Percentiles rank a stretch among this genome's conserved stretches.
These are phyloP conservation scores for Meiosimyza platycephala DNA, from an alignment of 2,888 invertebrate genomes.

Conservation along the genomic window DNA sequence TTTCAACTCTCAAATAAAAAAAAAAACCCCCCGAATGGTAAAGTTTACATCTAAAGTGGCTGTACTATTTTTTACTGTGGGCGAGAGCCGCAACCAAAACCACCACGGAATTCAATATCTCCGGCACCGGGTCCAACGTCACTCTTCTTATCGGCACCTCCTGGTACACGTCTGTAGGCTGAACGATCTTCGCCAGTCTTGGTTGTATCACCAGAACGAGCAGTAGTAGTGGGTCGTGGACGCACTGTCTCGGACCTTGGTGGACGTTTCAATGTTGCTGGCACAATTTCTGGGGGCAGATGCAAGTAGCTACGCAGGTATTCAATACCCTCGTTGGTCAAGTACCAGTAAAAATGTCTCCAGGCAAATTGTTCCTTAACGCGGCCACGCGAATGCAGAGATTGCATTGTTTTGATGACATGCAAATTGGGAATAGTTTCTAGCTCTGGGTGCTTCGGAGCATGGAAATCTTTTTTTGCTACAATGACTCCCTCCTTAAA, in stretches of 20 bases:
- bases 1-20: slow-evolving; percentile 39
- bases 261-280: slow-evolving; percentile 94
- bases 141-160: slow-evolving; percentile 90
- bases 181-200: slow-evolving; percentile 86
- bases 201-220: slow-evolving; percentile 77
- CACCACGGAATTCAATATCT: slow-evolving; percentile 91
- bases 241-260: slow-evolving; percentile 87
- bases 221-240: slow-evolving; percentile 77
- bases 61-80: slow-evolving; percentile 57
- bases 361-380: slow-evolving; percentile 99
- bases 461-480: slow-evolving; percentile 98
- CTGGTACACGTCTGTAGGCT: slow-evolving; percentile 83
- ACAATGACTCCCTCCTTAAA: slow-evolving; percentile 99
- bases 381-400: slow-evolving; percentile 94
- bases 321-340: slow-evolving; percentile 98
- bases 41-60: slow-evolving; percentile 33
- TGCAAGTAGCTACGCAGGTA: slow-evolving; percentile 95
- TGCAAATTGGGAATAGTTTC: slow-evolving; percentile 96
- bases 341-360: slow-evolving; percentile 98
- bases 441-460: slow-evolving; percentile 96
- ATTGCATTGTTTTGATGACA: slow-evolving; percentile 98
- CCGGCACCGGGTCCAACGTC: slow-evolving; percentile 97
- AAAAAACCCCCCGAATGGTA: slow-evolving; percentile 29
- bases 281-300: slow-evolving; percentile 98
- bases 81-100: slow-evolving; percentile 80